Evolutionary conservation across 1,140 invertebrate genomes (phyloP).

Genomic region (Helicoverpa zea): DNA sequence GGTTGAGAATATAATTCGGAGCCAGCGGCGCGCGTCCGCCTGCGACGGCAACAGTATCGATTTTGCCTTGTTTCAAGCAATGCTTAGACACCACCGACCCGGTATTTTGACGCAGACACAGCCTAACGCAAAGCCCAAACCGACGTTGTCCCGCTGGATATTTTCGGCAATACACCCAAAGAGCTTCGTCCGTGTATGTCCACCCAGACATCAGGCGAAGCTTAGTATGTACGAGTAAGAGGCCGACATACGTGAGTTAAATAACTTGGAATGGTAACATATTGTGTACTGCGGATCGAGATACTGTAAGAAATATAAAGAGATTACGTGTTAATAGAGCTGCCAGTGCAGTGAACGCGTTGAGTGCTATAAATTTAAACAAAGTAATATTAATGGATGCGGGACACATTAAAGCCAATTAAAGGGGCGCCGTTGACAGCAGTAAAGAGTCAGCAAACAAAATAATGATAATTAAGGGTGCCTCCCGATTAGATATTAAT

Average conservation of each 20-base stretch:
- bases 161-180: slow-evolving; percentile 6
- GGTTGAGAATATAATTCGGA: slow-evolving; percentile 75
- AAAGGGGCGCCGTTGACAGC: slow-evolving; percentile 26
- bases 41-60: slow-evolving; percentile 76
- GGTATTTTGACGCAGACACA: slow-evolving; percentile 55
- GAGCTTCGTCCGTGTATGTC: slow-evolving; percentile 16
- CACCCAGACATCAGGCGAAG: slow-evolving; percentile 11
- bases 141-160: slow-evolving; percentile 36
- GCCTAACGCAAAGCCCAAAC: slow-evolving; percentile 33
- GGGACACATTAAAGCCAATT: slow-evolving; percentile 32
- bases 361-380: slow-evolving; percentile 31
- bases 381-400: slow-evolving; percentile 35
- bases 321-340: slow-evolving; percentile 34
- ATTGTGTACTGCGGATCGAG: slow-evolving; percentile 46
- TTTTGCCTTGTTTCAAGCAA: slow-evolving; percentile 75
- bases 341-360: slow-evolving; percentile 9
- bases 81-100: slow-evolving; percentile 69
- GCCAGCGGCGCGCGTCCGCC: slow-evolving; percentile 78
- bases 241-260: slow-evolving; percentile 53
- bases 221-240: slow-evolving; percentile 40
- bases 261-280: slow-evolving; percentile 49
- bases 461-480: slow-evolving; percentile 50
- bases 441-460: slow-evolving; percentile 38
- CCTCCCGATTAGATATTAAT: slow-evolving; percentile 53
- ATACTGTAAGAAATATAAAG: slow-evolving; percentile 25